Evolutionary conservation across 2,113 vertebrate genomes (phyloP), one percentile per base, ranked within the genome.

Genomic region (Seriola quinqueradiata): DNA sequence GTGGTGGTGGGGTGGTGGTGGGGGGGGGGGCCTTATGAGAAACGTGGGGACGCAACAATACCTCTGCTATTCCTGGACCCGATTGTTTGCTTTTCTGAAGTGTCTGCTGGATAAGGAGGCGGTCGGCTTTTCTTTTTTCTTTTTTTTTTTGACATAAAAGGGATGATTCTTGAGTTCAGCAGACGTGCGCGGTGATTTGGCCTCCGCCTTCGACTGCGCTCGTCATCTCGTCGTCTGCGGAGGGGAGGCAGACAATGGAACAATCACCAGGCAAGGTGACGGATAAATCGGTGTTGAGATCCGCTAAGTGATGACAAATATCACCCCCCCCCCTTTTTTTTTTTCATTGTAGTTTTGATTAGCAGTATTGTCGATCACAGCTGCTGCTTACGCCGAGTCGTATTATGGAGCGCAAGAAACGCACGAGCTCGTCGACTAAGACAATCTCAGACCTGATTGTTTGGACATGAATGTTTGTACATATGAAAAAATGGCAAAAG

Each of bases 31-130:
- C 63, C 78, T 89, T 88, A 86, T 82, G 84, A 88, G 90, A 86
- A 87, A 90, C 36, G 63, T 81, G 28, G 77, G 50, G 82, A 86
- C 16, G 63, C 75, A 87, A 89, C 87, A 90, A 88, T 91, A 54
- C 78, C 57, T 12, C 75, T 66, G 87, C 86, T 87, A 84, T 90
- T 86, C 83, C 83, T 81, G 58, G 59, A 79, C 57, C 65, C 32
- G 77, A 90, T 90, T 92, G 82, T 91, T 93, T 90, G 92, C 88
- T 89, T 93, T 91, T 83, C 85, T 89, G 76, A 91, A 90, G 86
- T 89, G 87, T 79, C 74, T 75, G 52, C 74, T 60, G 83, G 65
- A 86, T 82, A 63, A 71, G 65, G 74, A 77, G 85, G 77, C 10
- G 77, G 70, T 57, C 75, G 9, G 79, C 71, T 77, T 77, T 85